Percentiles rank a stretch among this genome's conserved stretches.
Evolutionary conservation across 2,113 vertebrate species (phyloP).

Genomic region (Campylomormyrus numenius): DNA sequence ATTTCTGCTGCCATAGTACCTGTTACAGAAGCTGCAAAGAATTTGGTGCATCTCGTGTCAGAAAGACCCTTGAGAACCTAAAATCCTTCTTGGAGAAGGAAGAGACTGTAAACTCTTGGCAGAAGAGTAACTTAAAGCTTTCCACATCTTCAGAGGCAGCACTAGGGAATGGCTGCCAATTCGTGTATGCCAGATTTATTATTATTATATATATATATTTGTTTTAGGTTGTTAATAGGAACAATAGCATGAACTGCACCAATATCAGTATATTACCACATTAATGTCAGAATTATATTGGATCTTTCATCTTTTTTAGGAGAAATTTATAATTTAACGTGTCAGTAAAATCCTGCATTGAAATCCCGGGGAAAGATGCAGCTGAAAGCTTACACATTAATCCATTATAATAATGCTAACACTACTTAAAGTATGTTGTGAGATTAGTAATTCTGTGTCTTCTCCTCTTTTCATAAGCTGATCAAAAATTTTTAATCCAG

Average conservation of each 20-base stretch:
- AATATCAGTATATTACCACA: not conserved
- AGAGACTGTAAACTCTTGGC: not conserved
- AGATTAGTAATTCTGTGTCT: slow-evolving; percentile 6
- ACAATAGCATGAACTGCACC: not conserved
- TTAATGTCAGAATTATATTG: not conserved
- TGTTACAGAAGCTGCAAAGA: not conserved
- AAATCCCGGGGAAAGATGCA: not conserved
- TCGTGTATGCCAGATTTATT: not conserved
- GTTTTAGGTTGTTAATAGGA: not conserved
- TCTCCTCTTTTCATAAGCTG: not conserved
- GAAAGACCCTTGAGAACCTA: not conserved
- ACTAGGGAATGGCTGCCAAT: not conserved
- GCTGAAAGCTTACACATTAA: not conserved
- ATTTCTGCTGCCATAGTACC: not conserved
- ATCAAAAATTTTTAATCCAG: not conserved
- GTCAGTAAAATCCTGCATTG: not conserved
- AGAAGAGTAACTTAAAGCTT: not conserved
- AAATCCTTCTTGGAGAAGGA: not conserved
- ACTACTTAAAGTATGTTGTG: not conserved
- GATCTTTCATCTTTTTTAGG: not conserved
- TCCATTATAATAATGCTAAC: not conserved
- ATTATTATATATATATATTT: not conserved
- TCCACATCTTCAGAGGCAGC: not conserved
- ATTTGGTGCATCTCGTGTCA: not conserved
- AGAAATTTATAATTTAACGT: not conserved